Conservation (phyloP, 2,113 vertebrate genomes). For the Neomonachus schauinslandi region DNA sequence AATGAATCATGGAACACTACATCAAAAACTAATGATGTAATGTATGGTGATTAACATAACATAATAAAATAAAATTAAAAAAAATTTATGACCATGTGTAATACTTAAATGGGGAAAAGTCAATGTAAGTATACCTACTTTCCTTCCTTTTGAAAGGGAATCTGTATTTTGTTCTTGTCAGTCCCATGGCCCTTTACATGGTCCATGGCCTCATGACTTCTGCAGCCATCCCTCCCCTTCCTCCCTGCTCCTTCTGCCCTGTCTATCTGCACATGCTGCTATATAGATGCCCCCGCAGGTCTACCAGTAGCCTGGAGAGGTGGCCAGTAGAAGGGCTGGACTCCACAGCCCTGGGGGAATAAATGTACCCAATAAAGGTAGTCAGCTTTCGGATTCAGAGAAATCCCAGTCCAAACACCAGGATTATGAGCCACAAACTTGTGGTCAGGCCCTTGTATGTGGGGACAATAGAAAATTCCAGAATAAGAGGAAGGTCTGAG, state of each 20-base stretch:
- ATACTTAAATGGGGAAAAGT: constrained; percentile 34
- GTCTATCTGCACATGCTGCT: background rate
- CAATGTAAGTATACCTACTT: background rate
- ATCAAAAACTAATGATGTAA: too few relatives aligned
- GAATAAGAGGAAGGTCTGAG: background rate
- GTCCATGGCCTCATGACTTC: background rate
- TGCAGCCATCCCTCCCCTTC: background rate
- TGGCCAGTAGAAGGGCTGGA: background rate
- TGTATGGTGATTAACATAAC: too few relatives aligned
- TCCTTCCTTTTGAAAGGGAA: background rate
- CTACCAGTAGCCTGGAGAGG: background rate
- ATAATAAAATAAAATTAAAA: background rate
- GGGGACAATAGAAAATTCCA: background rate
- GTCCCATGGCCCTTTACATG: background rate
- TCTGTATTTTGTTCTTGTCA: background rate
- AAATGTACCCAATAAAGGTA: background rate
- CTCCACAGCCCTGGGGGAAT: background rate
- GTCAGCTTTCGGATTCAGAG: background rate
- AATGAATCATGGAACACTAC: too few relatives aligned
- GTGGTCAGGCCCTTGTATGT: background rate
- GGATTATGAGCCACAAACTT: background rate
- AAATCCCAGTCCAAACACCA: background rate
- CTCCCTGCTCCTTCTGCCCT: background rate
- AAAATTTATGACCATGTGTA: constrained; percentile 43
- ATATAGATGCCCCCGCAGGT: background rate